Evolutionary conservation across 1,140 invertebrate species (phyloP), one percentile per base, ranked within the genome.

Genomic region (Anoplophora glabripennis): DNA sequence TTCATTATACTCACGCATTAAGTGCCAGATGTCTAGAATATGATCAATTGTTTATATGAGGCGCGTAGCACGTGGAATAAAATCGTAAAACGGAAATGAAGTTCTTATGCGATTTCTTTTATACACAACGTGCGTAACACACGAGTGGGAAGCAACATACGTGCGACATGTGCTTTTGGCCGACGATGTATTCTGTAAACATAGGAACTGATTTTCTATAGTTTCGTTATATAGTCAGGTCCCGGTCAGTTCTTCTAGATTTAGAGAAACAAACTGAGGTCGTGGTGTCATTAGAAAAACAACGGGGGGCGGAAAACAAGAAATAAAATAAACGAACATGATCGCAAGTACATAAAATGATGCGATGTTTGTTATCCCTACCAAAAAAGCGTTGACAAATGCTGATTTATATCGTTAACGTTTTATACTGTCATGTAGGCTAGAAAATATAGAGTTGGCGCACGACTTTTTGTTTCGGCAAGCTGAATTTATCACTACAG

Each of bases 21-120:
- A 12, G 47, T 36, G 37, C 62, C 62, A 64, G 62, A 64, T 64
- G 62, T 59, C 18, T 41, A 64, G 56, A 59, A 64, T 64, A 64
- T 59, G 56, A 63, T 53, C 53, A 57, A 59, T 64, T 64, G 62
- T 64, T 64, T 59, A 64, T 46, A 18, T 17, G 48, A 57, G 12
- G 49, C 46, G 33, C 45, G 45, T 40, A 53, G 62, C 62, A 57
- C 58, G 62, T 49, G 36, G 56, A 59, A 52, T 55, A 59, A 59
- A 52, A 44, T 56, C 40, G 56, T 45, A 64, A 57, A 53, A 53
- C 62, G 62, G 62, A 64, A 60, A 60, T 59, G 57, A 60, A 59
- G 57, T 64, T 63, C 56, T 63, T 55, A 58, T 63, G 44, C 42
- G 56, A 42, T 53, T 51, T 36, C 52, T 17, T 57, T 28, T 36